A percentile compares a stretch with the other conserved stretches of the same genome.
phyloP scores from a whole-genome alignment of 2,888 invertebrate genomes.

The Watsonalla cultraria region DNA sequence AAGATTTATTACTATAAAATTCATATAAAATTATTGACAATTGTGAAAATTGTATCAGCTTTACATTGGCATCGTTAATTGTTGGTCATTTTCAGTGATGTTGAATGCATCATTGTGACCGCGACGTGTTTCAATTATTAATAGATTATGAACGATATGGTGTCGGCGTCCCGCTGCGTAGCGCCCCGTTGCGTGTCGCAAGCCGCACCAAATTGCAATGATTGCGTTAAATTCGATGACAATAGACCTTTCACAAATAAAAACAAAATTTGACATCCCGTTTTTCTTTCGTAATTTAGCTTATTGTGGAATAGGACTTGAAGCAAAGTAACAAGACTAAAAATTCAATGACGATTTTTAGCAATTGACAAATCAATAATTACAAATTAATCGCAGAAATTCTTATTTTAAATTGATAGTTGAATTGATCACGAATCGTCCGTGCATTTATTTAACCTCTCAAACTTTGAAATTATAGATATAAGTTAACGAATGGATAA shows the following conservation, averaged over 20 bases:
- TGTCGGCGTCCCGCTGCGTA: constrained; percentile 26
- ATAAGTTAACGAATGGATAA: too few species aligned
- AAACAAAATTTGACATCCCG: constrained; percentile 1
- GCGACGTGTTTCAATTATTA: constrained; percentile 39
- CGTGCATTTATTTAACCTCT: too few species aligned
- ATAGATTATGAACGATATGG: constrained; percentile 35
- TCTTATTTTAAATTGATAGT: too few species aligned
- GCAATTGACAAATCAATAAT: too few species aligned
- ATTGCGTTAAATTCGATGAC: constrained; percentile 22
- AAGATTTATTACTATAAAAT: too few species aligned
- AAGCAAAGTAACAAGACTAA: not conserved
- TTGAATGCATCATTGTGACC: not conserved
- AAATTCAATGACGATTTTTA: not conserved
- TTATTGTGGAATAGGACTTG: not conserved
- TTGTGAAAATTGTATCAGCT: too few species aligned
- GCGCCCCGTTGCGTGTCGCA: constrained; percentile 14
- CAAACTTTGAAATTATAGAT: too few species aligned
- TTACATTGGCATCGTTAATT: too few species aligned
- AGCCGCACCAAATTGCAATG: constrained; percentile 15
- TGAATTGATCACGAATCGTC: too few species aligned
- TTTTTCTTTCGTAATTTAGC: not conserved
- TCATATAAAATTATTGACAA: too few species aligned
- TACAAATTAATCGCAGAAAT: too few species aligned
- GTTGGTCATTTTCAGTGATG: too few species aligned
- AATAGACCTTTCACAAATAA: constrained; percentile 25